A percentile compares a stretch with the other conserved stretches of the same genome.
Evolutionary conservation across 2,797 vertebrate genomes (phyloP).

Genomic region (Melanotaenia parkinsoni): DNA sequence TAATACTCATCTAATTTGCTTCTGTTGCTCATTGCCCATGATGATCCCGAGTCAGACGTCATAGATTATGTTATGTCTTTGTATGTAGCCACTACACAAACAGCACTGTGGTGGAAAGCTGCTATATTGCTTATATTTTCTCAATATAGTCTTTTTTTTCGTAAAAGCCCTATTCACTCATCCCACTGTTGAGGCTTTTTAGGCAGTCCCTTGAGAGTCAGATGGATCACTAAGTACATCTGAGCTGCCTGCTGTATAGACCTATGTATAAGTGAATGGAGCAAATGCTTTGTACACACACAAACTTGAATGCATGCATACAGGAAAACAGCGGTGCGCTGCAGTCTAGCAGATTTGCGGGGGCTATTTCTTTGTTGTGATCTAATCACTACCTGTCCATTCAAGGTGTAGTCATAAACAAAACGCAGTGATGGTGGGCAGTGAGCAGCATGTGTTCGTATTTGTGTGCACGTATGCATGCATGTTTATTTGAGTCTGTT

Average conservation of each 20-base stretch:
- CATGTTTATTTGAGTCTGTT: constrained; percentile 43
- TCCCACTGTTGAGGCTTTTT: constrained; percentile 53
- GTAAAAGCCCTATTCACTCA: constrained; percentile 51
- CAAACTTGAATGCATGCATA: not conserved
- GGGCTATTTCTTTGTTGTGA: constrained; percentile 69
- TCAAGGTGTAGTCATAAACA: constrained; percentile 62
- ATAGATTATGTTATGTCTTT: constrained; percentile 12
- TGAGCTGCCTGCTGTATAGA: constrained; percentile 27
- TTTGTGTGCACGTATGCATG: not conserved
- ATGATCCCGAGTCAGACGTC: constrained; percentile 26
- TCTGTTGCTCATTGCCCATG: constrained; percentile 7
- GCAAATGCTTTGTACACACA: constrained; percentile 28
- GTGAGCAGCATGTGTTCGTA: constrained; percentile 7
- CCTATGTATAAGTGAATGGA: constrained; percentile 20
- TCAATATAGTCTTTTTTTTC: constrained; percentile 16
- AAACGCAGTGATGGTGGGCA: constrained; percentile 46
- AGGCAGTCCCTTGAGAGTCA: constrained; percentile 53
- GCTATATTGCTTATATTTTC: constrained; percentile 42
- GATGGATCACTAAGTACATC: constrained; percentile 62
- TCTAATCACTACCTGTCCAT: constrained; percentile 76
- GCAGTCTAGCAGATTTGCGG: constrained; percentile 55
- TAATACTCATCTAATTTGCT: constrained; percentile 9
- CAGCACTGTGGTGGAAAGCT: constrained; percentile 22
- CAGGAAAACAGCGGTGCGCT: constrained; percentile 15
- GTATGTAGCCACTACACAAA: constrained; percentile 27